Evolutionary conservation across 2,888 invertebrate genomes (phyloP), one percentile per base, ranked within the genome.

Genomic region (Drosophila gaucha): DNA sequence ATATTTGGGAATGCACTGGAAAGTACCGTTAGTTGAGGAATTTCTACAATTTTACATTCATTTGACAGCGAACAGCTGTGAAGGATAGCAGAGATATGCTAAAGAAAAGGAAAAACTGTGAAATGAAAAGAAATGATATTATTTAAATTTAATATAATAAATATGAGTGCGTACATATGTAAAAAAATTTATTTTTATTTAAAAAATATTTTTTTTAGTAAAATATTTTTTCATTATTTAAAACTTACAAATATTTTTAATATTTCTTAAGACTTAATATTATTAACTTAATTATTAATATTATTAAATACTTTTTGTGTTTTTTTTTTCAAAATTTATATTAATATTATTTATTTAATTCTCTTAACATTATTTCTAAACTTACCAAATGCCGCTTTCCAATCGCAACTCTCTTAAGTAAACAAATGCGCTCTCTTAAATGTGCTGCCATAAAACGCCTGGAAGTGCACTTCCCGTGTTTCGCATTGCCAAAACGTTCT

Each of bases 361-460:
- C 14, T 30, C 30, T 30, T 10, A 10, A 9, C 5, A 12, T 2
- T 6, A 20, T 3, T 20, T 38, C n/a, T 6, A 1, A 12, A n/a
- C 41, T 41, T 10, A 41, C 6, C 47, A 43, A 52, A 52, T 33
- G 51, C 55, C 64, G 56, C 51, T 68, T 73, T 73, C 58, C 73
- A 73, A 49, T 12, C 14, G 18, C 14, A 1, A 12, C 33, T 44
- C 72, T 73, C 60, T 57, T 71, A 71, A 58, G 62, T 85, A 85
- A 77, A 79, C 79, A 79, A 69, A 31, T 5, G 20, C n/a, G 31
- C 28, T 41, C 72, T 73, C 60, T 39, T 68, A 69, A 57, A 43
- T 76, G 52, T 69, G 75, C 65, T 50, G 73, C 80, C 44, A 78
- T 76, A 82, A 75, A 69, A 36, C 6, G 14, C 9, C 28, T 54